Conservation (phyloP, 2,888 invertebrate species). For the Xylocampa areola region DNA sequence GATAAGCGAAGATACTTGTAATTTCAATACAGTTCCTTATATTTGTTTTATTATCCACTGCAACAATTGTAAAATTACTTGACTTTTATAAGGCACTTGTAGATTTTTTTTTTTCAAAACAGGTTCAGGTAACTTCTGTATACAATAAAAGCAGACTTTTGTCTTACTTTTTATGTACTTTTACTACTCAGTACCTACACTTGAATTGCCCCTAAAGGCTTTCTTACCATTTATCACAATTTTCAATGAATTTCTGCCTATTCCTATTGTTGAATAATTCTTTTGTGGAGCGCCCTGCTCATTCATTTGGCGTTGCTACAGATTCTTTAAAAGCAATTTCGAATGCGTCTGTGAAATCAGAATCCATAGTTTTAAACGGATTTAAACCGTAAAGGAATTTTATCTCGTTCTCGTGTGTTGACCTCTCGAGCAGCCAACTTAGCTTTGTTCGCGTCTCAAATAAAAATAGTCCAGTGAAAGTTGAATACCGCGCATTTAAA, state of each 20-base stretch:
- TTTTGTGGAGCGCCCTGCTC: constrained; percentile 32
- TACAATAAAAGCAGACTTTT: constrained; percentile 21
- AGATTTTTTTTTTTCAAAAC: constrained; percentile 32
- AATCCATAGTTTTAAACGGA: constrained; percentile 34
- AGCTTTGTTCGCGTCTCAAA: constrained; percentile 46
- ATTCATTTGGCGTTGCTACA: constrained; percentile 23
- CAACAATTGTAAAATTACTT: constrained; percentile 18
- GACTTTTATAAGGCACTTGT: constrained; percentile 11
- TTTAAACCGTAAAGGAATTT: constrained; percentile 47
- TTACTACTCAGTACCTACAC: no score
- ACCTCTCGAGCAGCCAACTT: constrained; percentile 58
- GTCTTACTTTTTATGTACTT: constrained; percentile 23
- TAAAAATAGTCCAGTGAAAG: constrained; percentile 68
- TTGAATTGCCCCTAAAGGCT: constrained; percentile 16
- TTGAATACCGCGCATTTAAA: constrained; percentile 49
- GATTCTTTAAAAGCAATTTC: constrained; percentile 39
- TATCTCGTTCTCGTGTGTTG: constrained; percentile 60
- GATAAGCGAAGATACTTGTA: constrained; percentile 33
- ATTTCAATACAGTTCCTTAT: constrained; percentile 26
- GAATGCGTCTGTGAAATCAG: constrained; percentile 19
- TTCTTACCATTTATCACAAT: constrained; percentile 25
- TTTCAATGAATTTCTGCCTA: constrained; percentile 23
- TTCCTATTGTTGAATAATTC: constrained; percentile 45
- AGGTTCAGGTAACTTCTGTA: constrained; percentile 42
- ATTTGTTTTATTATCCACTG: constrained; percentile 8